Evolutionary conservation across 2,888 invertebrate genomes (phyloP), one percentile per base, ranked within the genome.

Genomic region (Melieria omissa): DNA sequence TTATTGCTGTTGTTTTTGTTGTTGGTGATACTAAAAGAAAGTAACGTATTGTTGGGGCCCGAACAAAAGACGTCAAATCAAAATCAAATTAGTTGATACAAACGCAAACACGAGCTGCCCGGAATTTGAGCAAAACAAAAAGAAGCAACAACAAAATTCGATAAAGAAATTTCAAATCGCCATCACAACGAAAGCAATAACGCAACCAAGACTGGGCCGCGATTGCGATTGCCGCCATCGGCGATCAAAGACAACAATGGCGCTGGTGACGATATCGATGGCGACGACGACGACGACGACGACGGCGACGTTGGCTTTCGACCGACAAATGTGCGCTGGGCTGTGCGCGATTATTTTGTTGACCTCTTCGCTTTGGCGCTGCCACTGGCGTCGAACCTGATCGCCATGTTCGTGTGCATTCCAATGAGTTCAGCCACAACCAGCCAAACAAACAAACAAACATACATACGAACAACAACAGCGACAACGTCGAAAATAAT

Each of bases 391-490:
- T n/a, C 54, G 72, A 69, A 72, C 71, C 68, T 70, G 71, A 75
- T 49, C 49, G 49, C 9, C 49, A 49, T n/a, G 9, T 9, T 49
- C 72, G 67, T 65, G 67, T 65, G 71, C 73, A 71, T 71, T 73
- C 71, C 71, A 71, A 71, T 29, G 68, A 67, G 68, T 68, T 69
- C 71, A 74, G 61, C 62, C 16, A 44, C 65, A 52, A 63, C 8
- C 46, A 58, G 44, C 64, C 44, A 57, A 29, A 73, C n/a, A 55
- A 69, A 60, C n/a, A 47, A 68, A 61, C 47, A 67, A 47, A 66
- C 60, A 52, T 4, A 42, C 4, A 4, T 6, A 68, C 6, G 12
- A 10, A 61, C 54, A 41, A 62, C 46, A 62, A 46, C 44, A 5
- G 4, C 66, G 46, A 16, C 41, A 12, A 12, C 7, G 10, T 4